phyloP scores from a whole-genome alignment of 2,113 vertebrate species.

The Falco punctatus region DNA sequence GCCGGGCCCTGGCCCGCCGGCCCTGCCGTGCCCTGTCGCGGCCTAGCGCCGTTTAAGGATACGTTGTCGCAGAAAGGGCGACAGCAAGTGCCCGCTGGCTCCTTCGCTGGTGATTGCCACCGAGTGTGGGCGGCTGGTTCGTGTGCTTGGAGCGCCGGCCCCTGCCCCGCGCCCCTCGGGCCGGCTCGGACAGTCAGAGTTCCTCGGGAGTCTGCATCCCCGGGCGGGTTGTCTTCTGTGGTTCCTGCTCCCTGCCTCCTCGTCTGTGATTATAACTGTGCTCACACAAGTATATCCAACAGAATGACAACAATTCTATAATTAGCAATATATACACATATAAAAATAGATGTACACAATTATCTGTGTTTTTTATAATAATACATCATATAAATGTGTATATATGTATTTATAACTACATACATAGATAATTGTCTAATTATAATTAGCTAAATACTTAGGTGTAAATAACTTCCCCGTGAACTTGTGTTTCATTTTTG shows the following conservation, averaged over 20 bases:
- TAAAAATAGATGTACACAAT: rapidly evolving
- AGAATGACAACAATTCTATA: not conserved
- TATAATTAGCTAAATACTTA: not conserved
- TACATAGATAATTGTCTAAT: not conserved
- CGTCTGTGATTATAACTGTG: rapidly evolving
- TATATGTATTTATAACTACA: not conserved
- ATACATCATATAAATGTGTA: not conserved
- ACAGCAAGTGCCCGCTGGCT: rapidly evolving
- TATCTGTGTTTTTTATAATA: not conserved
- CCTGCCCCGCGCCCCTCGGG: not conserved
- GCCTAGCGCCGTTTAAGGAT: rapidly evolving
- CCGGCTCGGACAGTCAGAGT: not conserved
- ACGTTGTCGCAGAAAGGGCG: rapidly evolving
- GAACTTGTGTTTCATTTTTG: not conserved
- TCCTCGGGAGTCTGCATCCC: rapidly evolving
- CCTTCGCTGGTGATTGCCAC: rapidly evolving
- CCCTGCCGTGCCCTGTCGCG: not conserved
- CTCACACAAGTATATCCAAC: not conserved
- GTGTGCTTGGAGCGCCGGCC: not conserved
- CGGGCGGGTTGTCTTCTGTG: rapidly evolving
- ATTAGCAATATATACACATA: not conserved
- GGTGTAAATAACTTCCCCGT: not conserved
- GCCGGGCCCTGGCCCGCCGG: not conserved
- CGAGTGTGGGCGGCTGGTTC: rapidly evolving
- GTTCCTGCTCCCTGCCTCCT: not conserved